Evolutionary conservation across 2,113 vertebrate species (phyloP).

Genomic region (Myxocyprinus asiaticus): DNA sequence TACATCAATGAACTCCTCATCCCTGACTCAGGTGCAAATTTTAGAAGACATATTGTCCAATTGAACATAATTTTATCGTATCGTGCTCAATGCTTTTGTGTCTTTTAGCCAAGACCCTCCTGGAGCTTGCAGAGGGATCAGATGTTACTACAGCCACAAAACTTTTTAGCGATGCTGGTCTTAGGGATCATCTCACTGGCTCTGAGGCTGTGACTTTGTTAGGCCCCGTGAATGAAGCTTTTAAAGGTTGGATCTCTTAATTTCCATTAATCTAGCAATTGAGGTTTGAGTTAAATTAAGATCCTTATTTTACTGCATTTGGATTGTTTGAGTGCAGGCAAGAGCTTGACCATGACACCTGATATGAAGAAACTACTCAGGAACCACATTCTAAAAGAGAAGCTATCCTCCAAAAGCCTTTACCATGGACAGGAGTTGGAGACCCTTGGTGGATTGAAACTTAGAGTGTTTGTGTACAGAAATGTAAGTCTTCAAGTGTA

Average conservation of each 20-base stretch:
- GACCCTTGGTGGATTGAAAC: constrained; percentile 85
- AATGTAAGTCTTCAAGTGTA: constrained; percentile 78
- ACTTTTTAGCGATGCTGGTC: constrained; percentile 85
- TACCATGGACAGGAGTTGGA: constrained; percentile 91
- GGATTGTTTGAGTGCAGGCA: constrained; percentile 58
- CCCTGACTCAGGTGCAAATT: constrained; percentile 86
- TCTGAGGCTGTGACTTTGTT: constrained; percentile 86
- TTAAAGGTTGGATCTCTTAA: constrained; percentile 80
- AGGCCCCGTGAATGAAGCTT: constrained; percentile 86
- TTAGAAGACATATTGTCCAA: neutral
- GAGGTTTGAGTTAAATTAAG: neutral
- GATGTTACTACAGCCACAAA: constrained; percentile 78
- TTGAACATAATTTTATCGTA: neutral
- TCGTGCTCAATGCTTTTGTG: constrained; percentile 9
- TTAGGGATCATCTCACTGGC: constrained; percentile 82
- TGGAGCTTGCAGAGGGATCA: constrained; percentile 86
- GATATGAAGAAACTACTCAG: constrained; percentile 77
- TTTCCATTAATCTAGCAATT: neutral
- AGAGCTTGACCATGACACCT: constrained; percentile 54
- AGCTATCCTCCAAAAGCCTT: constrained; percentile 87
- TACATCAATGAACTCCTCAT: constrained; percentile 92
- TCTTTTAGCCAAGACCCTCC: constrained; percentile 87
- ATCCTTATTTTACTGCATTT: constrained; percentile 16
- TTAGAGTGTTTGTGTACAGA: constrained; percentile 94
- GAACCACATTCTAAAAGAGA: constrained; percentile 86